A percentile compares a stretch with the other conserved stretches of the same genome.
Evolutionary conservation across 1,140 invertebrate species (phyloP).

Genomic region (Solenopsis invicta): DNA sequence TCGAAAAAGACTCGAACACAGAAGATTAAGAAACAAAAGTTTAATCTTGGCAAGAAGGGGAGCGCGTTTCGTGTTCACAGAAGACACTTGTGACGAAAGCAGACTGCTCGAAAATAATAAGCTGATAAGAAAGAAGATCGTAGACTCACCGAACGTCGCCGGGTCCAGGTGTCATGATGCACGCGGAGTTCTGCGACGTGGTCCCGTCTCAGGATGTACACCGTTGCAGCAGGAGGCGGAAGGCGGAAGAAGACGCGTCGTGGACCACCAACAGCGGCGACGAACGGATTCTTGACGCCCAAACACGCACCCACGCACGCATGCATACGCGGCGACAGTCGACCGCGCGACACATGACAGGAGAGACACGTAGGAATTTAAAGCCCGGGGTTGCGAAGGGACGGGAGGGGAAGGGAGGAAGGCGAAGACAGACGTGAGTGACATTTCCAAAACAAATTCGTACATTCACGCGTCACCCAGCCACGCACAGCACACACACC

Average conservation of each 20-base stretch:
- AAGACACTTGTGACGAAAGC: neutral
- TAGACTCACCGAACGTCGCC: conserved; percentile 59
- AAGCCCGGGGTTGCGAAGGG: neutral
- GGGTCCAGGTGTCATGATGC: conserved; percentile 11
- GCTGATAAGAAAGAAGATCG: neutral
- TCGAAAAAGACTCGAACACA: no score
- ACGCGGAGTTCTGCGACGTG: conserved; percentile 14
- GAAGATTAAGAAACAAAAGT: neutral
- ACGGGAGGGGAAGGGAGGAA: neutral
- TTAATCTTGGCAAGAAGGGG: conserved; percentile 2
- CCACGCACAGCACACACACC: conserved; percentile 48
- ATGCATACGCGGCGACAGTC: conserved; percentile 28
- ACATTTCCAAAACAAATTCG: conserved; percentile 52
- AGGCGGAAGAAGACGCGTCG: neutral
- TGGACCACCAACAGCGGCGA: neutral
- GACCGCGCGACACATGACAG: conserved; percentile 26
- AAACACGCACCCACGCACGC: conserved; percentile 66
- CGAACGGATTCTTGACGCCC: conserved; percentile 63
- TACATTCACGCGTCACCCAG: conserved; percentile 55
- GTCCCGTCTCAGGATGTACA: conserved; percentile 3
- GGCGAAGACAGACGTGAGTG: conserved; percentile 1
- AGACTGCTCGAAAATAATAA: conserved; percentile 5
- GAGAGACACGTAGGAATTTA: neutral
- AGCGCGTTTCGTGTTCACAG: neutral
- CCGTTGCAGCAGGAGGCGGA: neutral